Base-by-base conservation (phyloP, 2,888 invertebrate genomes). In the Eustalomyia histrio region DNA sequence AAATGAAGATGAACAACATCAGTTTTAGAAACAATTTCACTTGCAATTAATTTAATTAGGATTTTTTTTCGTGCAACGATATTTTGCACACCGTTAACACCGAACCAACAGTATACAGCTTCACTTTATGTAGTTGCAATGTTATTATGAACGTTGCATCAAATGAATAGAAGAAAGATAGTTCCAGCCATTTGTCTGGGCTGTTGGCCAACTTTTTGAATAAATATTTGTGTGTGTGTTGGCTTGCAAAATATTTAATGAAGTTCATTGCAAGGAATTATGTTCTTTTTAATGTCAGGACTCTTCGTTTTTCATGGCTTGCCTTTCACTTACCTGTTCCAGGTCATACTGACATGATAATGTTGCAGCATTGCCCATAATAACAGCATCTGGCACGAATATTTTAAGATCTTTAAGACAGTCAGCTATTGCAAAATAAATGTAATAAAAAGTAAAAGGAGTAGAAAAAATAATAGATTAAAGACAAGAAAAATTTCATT, bases 351-450 rank as follows among this genome's bases (percentile, higher is more conserved):
- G 91, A 80, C 91, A 91, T 33, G 90, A 89, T 83, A 91, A 84
- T 79, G 90, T 90, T 74, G 91, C 91, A 83, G 91, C 90, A 83
- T 91, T 91, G 76, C 91, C 91, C 89, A 90, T 90, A 81, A 91
- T 89, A 79, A 91, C 91, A 65, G 91, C 91, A 87, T 91, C 91
- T 79, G 91, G 91, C 67, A 91, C 91, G 82, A 91, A 91, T 84
- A 91, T 91, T 86, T 91, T 91, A 60, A 91, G 87, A 84, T 91
- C 91, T 85, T 90, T 90, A 33, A 91, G 86, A 84, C 91, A 91
- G 76, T 90, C 88, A 60, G 87, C 91, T 88, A 80, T 21, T 35
- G 9, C 6, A 50, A 17, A 5, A 47, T 8, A 53, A 17, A 29
- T 29, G n/a, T n/a, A n/a, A 29, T 29, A 6, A 65, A 10, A 57